These are phyloP conservation scores for Eumacrocentrus americanus DNA, from an alignment of 2,888 invertebrate genomes.

Conservation along the genomic window DNA sequence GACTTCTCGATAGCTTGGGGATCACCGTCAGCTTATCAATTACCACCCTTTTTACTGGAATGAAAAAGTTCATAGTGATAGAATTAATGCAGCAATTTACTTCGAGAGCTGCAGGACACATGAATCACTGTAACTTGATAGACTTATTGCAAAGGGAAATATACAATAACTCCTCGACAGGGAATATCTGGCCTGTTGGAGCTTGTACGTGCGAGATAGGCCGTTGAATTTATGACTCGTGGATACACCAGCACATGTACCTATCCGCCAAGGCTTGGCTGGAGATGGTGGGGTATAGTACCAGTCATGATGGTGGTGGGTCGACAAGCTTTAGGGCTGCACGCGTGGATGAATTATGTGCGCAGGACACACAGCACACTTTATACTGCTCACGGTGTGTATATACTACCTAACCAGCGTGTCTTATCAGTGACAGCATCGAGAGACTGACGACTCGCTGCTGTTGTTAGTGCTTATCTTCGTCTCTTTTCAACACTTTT, in stretches of 20 bases:
- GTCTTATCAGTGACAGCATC: slow-evolving; percentile 3
- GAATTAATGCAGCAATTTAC: no score
- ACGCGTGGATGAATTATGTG: slow-evolving; percentile 19
- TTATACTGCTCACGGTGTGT: slow-evolving; percentile 14
- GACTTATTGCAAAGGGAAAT: slow-evolving; percentile 2
- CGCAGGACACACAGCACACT: slow-evolving; percentile 9
- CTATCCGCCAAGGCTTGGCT: neutral
- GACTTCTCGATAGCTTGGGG: no score
- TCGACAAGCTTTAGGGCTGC: slow-evolving; percentile 6
- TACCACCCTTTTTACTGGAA: no score
- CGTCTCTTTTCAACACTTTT: neutral
- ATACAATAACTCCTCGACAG: slow-evolving; percentile 5
- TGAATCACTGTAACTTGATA: neutral
- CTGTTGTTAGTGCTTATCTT: slow-evolving; percentile 5
- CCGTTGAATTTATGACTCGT: slow-evolving; percentile 24
- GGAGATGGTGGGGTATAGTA: neutral
- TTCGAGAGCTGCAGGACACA: no score
- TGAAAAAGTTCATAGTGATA: no score
- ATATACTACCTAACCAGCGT: neutral
- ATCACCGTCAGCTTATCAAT: no score
- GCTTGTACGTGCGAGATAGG: neutral
- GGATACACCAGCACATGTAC: slow-evolving; percentile 10
- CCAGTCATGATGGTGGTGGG: slow-evolving; percentile 2
- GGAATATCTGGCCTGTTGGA: slow-evolving; percentile 2
- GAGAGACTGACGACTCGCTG: slow-evolving; percentile 7